Conservation (phyloP, 2,797 vertebrate species). For the Galaxias olidus region DNA sequence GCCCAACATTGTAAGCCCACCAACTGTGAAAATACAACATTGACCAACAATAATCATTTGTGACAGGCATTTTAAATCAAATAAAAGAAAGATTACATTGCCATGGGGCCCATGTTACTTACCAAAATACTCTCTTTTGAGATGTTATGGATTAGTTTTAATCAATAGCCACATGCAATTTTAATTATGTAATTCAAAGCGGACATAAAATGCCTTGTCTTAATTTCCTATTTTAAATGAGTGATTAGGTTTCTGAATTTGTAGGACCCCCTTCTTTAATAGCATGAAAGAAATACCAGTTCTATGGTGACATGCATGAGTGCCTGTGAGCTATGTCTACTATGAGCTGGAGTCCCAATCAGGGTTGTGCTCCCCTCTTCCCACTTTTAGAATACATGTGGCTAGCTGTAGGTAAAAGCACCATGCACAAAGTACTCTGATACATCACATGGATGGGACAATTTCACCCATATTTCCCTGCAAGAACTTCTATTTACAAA, state of each 20-base stretch:
- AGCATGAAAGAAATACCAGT: slow-evolving; percentile 77
- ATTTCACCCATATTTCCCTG: slow-evolving; percentile 12
- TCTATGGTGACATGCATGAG: slow-evolving; percentile 79
- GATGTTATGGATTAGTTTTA: too few relatives aligned
- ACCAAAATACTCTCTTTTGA: too few relatives aligned
- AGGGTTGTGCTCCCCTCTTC: slow-evolving; percentile 64
- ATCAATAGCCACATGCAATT: too few relatives aligned
- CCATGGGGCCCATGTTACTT: too few relatives aligned
- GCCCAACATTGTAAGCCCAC: slow-evolving; percentile 48
- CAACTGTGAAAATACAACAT: slow-evolving; percentile 14
- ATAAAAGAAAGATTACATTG: neutral
- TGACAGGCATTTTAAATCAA: slow-evolving; percentile 3
- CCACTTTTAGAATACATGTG: slow-evolving; percentile 52
- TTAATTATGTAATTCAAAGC: too few relatives aligned
- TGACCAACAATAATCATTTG: neutral
- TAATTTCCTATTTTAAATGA: slow-evolving; percentile 35
- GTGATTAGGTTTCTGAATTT: slow-evolving; percentile 57
- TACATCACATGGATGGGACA: slow-evolving; percentile 21
- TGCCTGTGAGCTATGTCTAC: slow-evolving; percentile 80
- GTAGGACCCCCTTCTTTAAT: slow-evolving; percentile 63
- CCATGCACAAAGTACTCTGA: slow-evolving; percentile 12
- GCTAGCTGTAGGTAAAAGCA: slow-evolving; percentile 42
- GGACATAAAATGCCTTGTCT: slow-evolving; percentile 1
- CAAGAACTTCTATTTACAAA: slow-evolving; percentile 9
- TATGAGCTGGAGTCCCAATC: slow-evolving; percentile 68